Evolutionary conservation across 2,888 invertebrate species (phyloP).

Genomic region (Synergus japonicus): DNA sequence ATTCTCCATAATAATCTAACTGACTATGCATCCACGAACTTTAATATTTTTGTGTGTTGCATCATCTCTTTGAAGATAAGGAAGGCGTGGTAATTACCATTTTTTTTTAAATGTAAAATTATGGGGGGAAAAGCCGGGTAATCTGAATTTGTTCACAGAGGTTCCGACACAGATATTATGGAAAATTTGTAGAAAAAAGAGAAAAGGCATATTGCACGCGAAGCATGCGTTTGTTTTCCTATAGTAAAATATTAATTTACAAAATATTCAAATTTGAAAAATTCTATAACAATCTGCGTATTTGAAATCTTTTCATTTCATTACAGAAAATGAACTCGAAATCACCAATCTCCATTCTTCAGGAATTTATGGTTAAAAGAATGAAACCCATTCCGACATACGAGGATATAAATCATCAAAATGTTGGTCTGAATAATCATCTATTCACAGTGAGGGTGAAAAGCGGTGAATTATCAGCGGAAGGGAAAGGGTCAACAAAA

Average conservation of each 20-base stretch:
- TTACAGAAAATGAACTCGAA: not conserved
- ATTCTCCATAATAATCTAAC: no score
- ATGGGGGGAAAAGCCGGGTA: no score
- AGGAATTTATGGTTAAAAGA: not conserved
- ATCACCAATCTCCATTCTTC: not conserved
- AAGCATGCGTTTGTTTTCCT: no score
- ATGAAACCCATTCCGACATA: not conserved
- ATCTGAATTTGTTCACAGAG: no score
- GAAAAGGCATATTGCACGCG: no score
- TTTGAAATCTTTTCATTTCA: not conserved
- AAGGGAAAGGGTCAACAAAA: conserved; percentile 41
- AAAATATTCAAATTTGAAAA: not conserved
- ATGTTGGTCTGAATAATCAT: not conserved
- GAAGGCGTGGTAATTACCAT: no score
- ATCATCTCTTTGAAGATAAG: no score
- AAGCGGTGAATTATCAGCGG: not conserved
- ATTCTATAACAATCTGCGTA: not conserved
- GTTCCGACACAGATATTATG: no score
- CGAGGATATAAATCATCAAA: not conserved
- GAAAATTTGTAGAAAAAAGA: no score
- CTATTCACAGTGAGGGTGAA: conserved; percentile 31
- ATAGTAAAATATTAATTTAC: not conserved
- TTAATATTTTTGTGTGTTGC: no score
- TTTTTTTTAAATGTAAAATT: no score
- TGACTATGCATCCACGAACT: no score